phyloP scores from a whole-genome alignment of 2,113 vertebrate species.

The Rissa tridactyla region DNA sequence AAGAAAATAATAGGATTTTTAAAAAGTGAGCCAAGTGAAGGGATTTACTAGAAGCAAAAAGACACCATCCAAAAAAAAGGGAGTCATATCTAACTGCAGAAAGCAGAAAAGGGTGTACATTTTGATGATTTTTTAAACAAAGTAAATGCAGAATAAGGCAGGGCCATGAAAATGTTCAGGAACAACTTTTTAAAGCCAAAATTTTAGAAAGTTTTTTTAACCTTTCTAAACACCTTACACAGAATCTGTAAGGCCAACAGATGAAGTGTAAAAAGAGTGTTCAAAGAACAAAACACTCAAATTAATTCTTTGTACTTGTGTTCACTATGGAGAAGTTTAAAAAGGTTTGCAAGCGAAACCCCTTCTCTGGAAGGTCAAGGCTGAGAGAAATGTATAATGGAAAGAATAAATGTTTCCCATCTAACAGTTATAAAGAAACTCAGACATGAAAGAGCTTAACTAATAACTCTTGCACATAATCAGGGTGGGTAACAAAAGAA shows the following conservation, averaged over 20 bases:
- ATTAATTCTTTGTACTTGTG: not conserved
- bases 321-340: not conserved
- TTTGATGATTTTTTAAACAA: not conserved
- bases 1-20: not conserved
- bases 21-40: not conserved
- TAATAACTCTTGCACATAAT: constrained; percentile 9
- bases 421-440: not conserved
- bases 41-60: not conserved
- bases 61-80: not conserved
- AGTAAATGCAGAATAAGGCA: not conserved
- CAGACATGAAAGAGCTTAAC: not conserved
- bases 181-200: not conserved
- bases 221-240: not conserved
- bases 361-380: not conserved
- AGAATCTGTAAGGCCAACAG: not conserved
- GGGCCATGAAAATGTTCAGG: not conserved
- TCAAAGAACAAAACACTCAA: not conserved
- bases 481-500: not conserved
- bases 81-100: not conserved
- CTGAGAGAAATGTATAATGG: not conserved
- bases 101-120: not conserved
- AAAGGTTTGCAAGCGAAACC: not conserved
- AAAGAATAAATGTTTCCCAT: constrained; percentile 15
- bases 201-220: not conserved
- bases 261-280: not conserved